phyloP scores from a whole-genome alignment of 2,888 invertebrate genomes.

The Dorcus parallelipipedus region DNA sequence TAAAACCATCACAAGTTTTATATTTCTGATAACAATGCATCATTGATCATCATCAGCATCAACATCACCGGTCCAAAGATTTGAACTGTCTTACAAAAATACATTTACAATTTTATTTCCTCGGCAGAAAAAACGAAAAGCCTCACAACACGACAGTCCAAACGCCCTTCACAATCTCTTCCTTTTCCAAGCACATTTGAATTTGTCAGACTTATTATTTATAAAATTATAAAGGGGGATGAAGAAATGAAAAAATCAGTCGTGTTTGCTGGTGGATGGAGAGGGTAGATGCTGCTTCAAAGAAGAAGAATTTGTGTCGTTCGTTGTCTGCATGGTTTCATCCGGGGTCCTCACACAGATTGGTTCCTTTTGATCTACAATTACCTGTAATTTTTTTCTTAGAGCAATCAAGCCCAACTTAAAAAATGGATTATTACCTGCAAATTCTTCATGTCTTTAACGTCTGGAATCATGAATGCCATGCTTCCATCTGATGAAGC shows the following conservation, averaged over 20 bases:
- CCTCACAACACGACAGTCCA: not conserved
- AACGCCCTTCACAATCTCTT: constrained; percentile 3
- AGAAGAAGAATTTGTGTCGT: constrained; percentile 9
- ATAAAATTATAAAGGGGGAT: constrained; percentile 18
- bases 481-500: constrained; percentile 57
- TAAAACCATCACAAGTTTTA: constrained; percentile 27
- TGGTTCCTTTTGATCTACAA: constrained; percentile 29
- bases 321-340: constrained; percentile 15
- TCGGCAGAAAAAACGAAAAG: no score
- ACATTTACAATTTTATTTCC: constrained; percentile 5
- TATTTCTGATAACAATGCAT: constrained; percentile 9
- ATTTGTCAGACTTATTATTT: constrained; percentile 10
- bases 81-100: constrained; percentile 2
- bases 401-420: not conserved
- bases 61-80: not conserved
- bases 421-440: constrained; percentile 46
- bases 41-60: no score
- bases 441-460: constrained; percentile 59
- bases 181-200: constrained; percentile 4
- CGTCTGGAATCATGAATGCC: constrained; percentile 43
- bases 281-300: constrained; percentile 17
- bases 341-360: constrained; percentile 6
- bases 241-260: constrained; percentile 27
- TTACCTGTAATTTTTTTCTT: constrained; percentile 19
- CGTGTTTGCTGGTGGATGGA: constrained; percentile 21